A percentile compares a stretch with the other conserved stretches of the same genome.
Evolutionary conservation across 2,113 vertebrate species (phyloP).

Genomic region (Rissa tridactyla): DNA sequence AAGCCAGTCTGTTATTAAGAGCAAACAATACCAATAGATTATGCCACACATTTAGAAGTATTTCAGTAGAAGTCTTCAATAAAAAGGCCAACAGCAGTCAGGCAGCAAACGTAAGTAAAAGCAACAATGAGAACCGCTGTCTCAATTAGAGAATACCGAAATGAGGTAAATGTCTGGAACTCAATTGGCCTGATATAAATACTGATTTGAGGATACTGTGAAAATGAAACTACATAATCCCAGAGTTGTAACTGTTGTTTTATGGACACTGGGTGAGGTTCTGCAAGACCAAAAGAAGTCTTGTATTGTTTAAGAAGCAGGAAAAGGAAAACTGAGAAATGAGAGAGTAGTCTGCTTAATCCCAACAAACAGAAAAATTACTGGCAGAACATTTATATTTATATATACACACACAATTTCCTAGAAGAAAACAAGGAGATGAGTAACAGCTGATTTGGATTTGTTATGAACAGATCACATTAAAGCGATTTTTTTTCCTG

Average conservation of each 20-base stretch:
- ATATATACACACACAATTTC: neutral
- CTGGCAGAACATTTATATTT: neutral
- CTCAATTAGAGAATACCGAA: neutral
- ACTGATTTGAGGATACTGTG: neutral
- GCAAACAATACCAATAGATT: neutral
- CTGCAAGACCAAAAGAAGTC: neutral
- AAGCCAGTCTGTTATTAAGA: neutral
- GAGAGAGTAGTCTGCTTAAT: neutral
- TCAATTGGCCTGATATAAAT: neutral
- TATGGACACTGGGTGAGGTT: neutral
- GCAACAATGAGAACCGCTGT: neutral
- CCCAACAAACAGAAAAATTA: neutral
- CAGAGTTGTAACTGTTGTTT: neutral
- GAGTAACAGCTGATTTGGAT: neutral
- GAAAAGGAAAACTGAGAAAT: neutral
- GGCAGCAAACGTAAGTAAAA: neutral
- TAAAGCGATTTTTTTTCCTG: neutral
- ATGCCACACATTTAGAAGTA: neutral
- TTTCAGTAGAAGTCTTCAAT: neutral
- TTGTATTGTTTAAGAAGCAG: neutral
- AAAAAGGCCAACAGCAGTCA: neutral
- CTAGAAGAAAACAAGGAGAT: neutral
- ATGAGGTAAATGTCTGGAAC: neutral
- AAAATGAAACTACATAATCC: neutral
- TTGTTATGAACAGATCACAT: neutral